phyloP scores from a whole-genome alignment of 2,888 invertebrate genomes.

The Eupithecia centaureata region DNA sequence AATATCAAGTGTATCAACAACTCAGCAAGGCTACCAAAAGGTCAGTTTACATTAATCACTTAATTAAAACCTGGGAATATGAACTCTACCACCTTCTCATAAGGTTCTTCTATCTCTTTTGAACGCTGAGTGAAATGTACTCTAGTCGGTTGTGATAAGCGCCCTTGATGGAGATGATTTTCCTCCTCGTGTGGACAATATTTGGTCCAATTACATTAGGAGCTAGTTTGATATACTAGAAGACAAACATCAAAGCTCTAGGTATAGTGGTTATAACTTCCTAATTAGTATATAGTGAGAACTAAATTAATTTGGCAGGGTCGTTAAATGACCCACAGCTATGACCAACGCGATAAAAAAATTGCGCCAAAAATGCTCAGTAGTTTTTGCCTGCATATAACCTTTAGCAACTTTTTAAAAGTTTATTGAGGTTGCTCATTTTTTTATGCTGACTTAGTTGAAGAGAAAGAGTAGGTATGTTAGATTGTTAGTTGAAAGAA shows the following conservation, averaged over 20 bases:
- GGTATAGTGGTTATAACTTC: neutral
- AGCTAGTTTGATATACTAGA: neutral
- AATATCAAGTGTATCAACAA: constrained; percentile 41
- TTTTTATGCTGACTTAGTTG: neutral
- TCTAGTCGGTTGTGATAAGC: constrained; percentile 15
- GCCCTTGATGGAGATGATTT: constrained; percentile 27
- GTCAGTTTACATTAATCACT: constrained; percentile 34
- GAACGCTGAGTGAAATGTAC: constrained; percentile 12
- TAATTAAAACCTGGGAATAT: constrained; percentile 24
- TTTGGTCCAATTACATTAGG: constrained; percentile 36
- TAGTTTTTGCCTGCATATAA: neutral
- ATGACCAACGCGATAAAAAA: neutral
- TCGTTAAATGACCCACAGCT: neutral
- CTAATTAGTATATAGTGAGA: neutral
- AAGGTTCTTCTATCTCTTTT: constrained; percentile 6
- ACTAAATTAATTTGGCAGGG: neutral
- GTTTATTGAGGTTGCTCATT: neutral
- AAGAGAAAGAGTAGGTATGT: too few species aligned
- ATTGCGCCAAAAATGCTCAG: neutral
- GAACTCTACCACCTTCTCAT: constrained; percentile 15
- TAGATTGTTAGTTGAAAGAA: too few species aligned
- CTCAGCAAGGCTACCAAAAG: constrained; percentile 43
- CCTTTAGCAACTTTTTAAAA: neutral
- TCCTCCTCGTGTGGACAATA: constrained; percentile 28
- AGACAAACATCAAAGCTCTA: neutral